These are phyloP conservation scores for Dipodomys merriami DNA, from an alignment of 2,113 vertebrate genomes.

Conservation along the genomic window DNA sequence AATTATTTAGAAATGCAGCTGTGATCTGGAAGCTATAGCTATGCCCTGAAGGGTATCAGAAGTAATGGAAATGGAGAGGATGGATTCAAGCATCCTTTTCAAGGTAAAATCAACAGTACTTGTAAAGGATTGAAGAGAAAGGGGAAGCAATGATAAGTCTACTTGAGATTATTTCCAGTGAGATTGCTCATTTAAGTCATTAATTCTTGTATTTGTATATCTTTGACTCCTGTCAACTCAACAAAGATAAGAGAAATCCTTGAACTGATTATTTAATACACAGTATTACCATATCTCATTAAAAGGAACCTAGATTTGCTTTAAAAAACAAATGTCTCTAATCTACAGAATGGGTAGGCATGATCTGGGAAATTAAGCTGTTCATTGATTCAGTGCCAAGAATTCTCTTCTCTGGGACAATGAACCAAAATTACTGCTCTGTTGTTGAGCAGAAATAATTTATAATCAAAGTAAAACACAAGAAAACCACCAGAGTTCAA, in stretches of 20 bases:
- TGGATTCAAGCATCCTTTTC: not conserved
- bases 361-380: constrained; percentile 42
- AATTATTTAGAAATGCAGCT: not conserved
- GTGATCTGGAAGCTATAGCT: no score
- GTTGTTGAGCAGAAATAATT: constrained; percentile 40
- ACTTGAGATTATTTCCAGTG: not conserved
- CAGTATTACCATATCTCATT: constrained; percentile 30
- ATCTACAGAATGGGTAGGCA: constrained; percentile 57
- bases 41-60: not conserved
- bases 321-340: constrained; percentile 63
- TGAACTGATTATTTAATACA: constrained; percentile 49
- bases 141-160: not conserved
- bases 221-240: constrained; percentile 3
- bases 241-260: not conserved
- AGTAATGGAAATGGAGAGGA: not conserved
- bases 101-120: not conserved
- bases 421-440: constrained; percentile 47
- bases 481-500: constrained; percentile 31
- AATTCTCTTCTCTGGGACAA: constrained; percentile 56
- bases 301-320: constrained; percentile 21
- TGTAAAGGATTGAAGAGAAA: not conserved
- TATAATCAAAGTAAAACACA: constrained; percentile 63
- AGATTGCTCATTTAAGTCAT: not conserved
- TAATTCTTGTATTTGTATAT: not conserved
- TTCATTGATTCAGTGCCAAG: constrained; percentile 52